Evolutionary conservation across 2,888 invertebrate species (phyloP).

Genomic region (Uloborus plumipes): DNA sequence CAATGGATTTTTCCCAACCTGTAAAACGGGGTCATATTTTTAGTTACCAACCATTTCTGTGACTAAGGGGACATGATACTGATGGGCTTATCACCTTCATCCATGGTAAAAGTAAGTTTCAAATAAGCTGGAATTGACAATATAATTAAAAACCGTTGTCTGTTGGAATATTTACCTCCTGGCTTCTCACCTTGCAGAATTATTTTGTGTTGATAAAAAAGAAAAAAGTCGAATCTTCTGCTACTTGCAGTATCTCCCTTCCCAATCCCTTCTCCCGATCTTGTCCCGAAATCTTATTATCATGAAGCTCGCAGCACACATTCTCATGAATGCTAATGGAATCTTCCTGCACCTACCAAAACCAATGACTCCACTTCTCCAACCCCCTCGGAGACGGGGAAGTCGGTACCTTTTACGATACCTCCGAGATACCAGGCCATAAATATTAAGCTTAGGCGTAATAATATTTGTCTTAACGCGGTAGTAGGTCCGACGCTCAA

Average conservation of each 20-base stretch:
- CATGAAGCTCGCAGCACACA: slow-evolving; percentile 52
- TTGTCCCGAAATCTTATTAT: slow-evolving; percentile 49
- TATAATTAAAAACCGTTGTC: no score
- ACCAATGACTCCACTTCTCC: slow-evolving; percentile 44
- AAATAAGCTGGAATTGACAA: no score
- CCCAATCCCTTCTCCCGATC: slow-evolving; percentile 25
- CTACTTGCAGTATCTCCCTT: slow-evolving; percentile 11
- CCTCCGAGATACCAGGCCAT: slow-evolving; percentile 54
- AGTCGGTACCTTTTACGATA: slow-evolving; percentile 56
- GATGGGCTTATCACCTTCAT: no score
- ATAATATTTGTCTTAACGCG: slow-evolving; percentile 51
- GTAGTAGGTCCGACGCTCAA: slow-evolving; percentile 45
- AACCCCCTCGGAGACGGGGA: slow-evolving; percentile 12
- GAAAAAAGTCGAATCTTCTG: no score
- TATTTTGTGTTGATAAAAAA: no score
- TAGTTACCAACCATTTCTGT: no score
- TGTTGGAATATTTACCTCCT: no score
- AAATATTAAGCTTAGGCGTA: slow-evolving; percentile 63
- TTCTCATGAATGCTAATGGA: slow-evolving; percentile 64
- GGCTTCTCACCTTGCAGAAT: no score
- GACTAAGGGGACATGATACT: no score
- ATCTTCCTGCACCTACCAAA: slow-evolving; percentile 57
- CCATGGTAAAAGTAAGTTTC: no score
- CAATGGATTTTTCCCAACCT: no score
- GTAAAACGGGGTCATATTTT: no score